Base-by-base conservation (phyloP, 2,113 vertebrate species). In the Lophotis ruficrista region DNA sequence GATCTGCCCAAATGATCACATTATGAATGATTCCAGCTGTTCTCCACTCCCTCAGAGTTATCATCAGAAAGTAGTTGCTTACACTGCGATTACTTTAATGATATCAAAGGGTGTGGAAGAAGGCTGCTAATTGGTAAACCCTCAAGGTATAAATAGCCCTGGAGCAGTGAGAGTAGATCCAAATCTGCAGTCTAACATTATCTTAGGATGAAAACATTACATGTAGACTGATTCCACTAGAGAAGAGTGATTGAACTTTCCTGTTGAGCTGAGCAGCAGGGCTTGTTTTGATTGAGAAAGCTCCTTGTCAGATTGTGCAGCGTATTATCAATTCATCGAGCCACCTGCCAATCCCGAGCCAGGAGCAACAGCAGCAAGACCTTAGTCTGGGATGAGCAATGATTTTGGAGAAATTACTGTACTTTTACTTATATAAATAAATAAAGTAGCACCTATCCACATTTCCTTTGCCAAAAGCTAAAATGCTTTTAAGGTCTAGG, bases 251-350 rank as follows among this genome's bases (percentile, higher is more conserved):
- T 35, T 91, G 83, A 97, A 87, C 87, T 89, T 90, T 76, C 76
- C 73, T 83, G 62, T 76, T 86, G 88, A 91, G 75, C 78, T 56
- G 61, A 95, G 64, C 33, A 83, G 64, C 87, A 76, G 57, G 88
- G 41, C 91, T 95, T 94, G 93, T 90, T 96, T 94, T 79, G 80
- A 96, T 76, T 93, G 94, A 95, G 95, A 94, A 95, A 95, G 66
- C 33, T 75, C 51, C 84, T 87, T 83, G 75, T 83, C 70, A 61
- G 71, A 66, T 62, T 82, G 78, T 91, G 75, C 38, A 79, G 78
- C 33, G 4, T 86, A 80, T 96, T 92, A 90, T 87, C 72, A 80
- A 95, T 89, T 84, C 72, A 87, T 92, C 3, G 18, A 93, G 38
- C 33, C 43, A 90, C 90, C 71, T 93, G 94, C 69, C 89, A 89